Conservation (phyloP, 1,140 invertebrate species). For the Bombus pascuorum region DNA sequence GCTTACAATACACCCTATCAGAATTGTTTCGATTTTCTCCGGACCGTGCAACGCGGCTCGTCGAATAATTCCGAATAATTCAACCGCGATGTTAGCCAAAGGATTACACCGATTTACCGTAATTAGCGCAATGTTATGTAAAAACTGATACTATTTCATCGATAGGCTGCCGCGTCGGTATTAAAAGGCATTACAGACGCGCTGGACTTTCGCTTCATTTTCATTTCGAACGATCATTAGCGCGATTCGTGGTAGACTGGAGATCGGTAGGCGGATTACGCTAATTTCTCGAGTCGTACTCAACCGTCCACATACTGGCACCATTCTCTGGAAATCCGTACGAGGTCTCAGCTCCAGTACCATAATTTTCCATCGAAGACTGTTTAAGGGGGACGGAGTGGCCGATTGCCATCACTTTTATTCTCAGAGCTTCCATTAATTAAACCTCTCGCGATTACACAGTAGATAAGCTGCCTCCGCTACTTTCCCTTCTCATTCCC, state of each 20-base stretch:
- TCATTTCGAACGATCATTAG: too few relatives aligned
- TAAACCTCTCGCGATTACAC: not conserved
- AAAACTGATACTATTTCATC: not conserved
- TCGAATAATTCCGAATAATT: not conserved
- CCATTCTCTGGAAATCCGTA: not conserved
- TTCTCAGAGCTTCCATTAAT: conserved; percentile 27
- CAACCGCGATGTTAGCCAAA: not conserved
- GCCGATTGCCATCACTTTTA: not conserved
- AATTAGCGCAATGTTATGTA: too few relatives aligned
- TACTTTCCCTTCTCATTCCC: not conserved
- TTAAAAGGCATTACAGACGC: not conserved
- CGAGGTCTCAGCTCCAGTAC: not conserved
- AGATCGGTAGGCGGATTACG: not conserved
- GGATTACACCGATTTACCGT: not conserved
- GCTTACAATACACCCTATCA: not conserved
- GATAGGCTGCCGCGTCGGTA: too few relatives aligned
- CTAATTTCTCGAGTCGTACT: not conserved
- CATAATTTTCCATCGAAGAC: not conserved
- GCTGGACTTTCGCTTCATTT: not conserved
- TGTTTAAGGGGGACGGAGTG: not conserved
- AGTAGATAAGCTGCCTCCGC: not conserved
- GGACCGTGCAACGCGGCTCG: not conserved
- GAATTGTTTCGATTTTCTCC: not conserved
- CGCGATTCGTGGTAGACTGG: not conserved
- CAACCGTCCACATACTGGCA: not conserved